Evolutionary conservation across 2,888 invertebrate genomes (phyloP).

Genomic region (Aphidoletes aphidimyza): DNA sequence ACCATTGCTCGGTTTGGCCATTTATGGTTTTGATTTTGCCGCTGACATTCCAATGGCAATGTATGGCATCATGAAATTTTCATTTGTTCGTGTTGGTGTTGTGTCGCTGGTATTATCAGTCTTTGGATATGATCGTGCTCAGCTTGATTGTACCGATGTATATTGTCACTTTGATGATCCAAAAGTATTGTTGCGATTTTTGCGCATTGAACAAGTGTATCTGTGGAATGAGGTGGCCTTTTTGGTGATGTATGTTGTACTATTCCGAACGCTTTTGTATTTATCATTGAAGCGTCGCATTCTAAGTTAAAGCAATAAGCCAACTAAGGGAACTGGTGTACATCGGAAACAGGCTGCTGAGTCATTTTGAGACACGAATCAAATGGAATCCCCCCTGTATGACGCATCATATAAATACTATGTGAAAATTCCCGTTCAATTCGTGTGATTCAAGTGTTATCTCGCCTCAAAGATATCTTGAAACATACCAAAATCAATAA

Average conservation of each 20-base stretch:
- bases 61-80: constrained; percentile 73
- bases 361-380: not conserved
- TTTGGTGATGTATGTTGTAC: constrained; percentile 69
- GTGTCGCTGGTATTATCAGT: constrained; percentile 73
- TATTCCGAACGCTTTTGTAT: constrained; percentile 71
- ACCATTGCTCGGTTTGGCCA: constrained; percentile 74
- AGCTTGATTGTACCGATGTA: constrained; percentile 70
- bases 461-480: too few relatives aligned
- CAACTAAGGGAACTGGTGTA: too few relatives aligned
- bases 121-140: constrained; percentile 72
- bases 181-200: constrained; percentile 70
- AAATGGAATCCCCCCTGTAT: too few relatives aligned
- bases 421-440: too few relatives aligned
- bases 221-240: constrained; percentile 70
- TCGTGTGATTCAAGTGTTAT: too few relatives aligned
- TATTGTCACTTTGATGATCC: constrained; percentile 77
- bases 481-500: too few relatives aligned
- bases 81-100: constrained; percentile 75
- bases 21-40: constrained; percentile 78
- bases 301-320: constrained; percentile 61
- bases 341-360: too few relatives aligned
- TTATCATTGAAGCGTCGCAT: constrained; percentile 71
- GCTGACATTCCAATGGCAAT: constrained; percentile 71
- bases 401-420: too few relatives aligned
- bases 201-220: constrained; percentile 71